Evolutionary conservation across 64 coral and sea anemone genomes (phyloP).

Genomic region (Dendronephthya gigantea): DNA sequence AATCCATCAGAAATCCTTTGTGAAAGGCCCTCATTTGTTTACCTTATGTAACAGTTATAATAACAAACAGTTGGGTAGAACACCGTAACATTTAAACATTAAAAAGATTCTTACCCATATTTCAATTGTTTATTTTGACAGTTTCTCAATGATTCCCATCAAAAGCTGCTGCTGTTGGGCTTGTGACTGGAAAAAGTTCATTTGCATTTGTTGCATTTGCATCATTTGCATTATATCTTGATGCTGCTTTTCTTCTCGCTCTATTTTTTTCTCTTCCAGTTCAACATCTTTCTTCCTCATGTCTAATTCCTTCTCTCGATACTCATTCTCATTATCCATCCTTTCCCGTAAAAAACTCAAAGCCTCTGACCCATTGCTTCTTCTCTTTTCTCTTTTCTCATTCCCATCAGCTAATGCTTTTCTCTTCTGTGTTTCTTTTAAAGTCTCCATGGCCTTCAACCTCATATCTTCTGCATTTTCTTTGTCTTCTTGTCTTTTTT

Average conservation of each 20-base stretch:
- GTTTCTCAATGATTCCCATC: neutral
- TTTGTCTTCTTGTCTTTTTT: conserved; percentile 19
- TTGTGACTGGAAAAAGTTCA: conserved; percentile 17
- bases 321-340: neutral
- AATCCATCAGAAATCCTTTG: no score
- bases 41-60: neutral
- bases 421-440: conserved; percentile 23
- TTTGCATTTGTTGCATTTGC: conserved; percentile 16
- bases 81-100: neutral
- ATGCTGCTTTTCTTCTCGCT: conserved; percentile 76
- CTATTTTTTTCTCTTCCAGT: conserved; percentile 49
- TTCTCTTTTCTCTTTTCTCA: neutral
- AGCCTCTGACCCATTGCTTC: neutral
- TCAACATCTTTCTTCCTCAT: conserved; percentile 54
- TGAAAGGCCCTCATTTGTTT: no score
- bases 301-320: neutral
- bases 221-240: conserved; percentile 49
- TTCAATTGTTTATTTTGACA: neutral
- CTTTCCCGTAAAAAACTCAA: neutral
- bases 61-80: neutral
- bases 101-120: neutral
- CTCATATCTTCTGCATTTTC: conserved; percentile 22
- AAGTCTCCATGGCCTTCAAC: conserved; percentile 24
- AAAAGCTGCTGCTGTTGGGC: neutral
- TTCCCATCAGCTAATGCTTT: neutral